Evolutionary conservation across 2,888 invertebrate species (phyloP).

Genomic region (Heliconius aoede): DNA sequence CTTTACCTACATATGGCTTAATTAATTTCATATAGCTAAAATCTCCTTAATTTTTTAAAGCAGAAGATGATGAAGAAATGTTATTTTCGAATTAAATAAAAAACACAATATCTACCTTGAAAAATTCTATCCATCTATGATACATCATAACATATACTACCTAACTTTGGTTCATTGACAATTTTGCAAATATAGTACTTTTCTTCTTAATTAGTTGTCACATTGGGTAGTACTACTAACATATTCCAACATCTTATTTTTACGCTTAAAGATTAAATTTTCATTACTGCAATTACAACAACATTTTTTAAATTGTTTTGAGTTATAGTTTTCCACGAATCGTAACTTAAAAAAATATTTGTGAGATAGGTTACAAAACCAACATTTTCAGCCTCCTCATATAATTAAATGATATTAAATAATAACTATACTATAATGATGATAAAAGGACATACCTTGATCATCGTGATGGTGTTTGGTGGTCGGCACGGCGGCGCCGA

Average conservation of each 20-base stretch:
- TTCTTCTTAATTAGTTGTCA: too few species aligned
- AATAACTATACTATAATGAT: background rate
- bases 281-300: background rate
- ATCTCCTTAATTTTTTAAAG: background rate
- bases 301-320: too few species aligned
- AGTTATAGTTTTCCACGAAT: too few species aligned
- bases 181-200: too few species aligned
- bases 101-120: too few species aligned
- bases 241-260: background rate
- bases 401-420: background rate
- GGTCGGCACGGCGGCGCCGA: conserved; percentile 50
- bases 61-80: background rate
- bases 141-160: too few species aligned
- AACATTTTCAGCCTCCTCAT: background rate
- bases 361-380: background rate
- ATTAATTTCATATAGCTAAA: background rate
- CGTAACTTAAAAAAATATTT: too few species aligned
- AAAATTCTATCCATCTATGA: too few species aligned
- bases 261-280: background rate
- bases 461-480: conserved; percentile 70
- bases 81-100: background rate
- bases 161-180: too few species aligned
- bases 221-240: too few species aligned
- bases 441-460: conserved; percentile 64
- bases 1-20: background rate